Conservation (phyloP, 2,113 vertebrate species). For the Amblyornis subalaris region DNA sequence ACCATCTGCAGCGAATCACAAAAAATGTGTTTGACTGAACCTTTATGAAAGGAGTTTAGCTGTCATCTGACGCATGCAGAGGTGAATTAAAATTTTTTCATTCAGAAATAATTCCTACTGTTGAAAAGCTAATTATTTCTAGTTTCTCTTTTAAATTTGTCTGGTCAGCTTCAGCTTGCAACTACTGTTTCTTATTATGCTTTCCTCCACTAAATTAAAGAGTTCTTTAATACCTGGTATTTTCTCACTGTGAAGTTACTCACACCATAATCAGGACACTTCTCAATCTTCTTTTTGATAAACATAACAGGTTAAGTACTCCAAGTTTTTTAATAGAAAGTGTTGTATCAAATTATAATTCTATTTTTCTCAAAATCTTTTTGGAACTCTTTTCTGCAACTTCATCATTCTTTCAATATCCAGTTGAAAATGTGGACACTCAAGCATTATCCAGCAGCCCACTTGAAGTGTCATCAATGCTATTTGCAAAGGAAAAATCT, state of each 20-base stretch:
- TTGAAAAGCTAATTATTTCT: neutral
- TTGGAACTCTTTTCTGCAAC: neutral
- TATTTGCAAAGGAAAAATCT: neutral
- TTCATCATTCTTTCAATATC: neutral
- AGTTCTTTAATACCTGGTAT: neutral
- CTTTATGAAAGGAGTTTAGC: neutral
- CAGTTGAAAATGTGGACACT: neutral
- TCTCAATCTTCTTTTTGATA: neutral
- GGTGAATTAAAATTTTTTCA: neutral
- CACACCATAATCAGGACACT: neutral
- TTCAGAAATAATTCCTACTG: neutral
- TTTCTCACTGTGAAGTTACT: neutral
- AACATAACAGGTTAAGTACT: neutral
- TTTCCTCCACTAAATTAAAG: neutral
- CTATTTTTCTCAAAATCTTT: neutral
- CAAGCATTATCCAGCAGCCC: neutral
- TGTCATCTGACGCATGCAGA: neutral
- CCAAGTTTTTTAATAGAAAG: neutral
- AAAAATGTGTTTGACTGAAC: neutral
- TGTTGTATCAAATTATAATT: neutral
- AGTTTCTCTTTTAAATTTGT: neutral
- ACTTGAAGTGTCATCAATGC: neutral
- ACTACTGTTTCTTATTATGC: neutral
- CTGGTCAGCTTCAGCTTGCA: neutral
- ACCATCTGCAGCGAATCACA: neutral